These are phyloP conservation scores for Tetanocera ferruginea DNA, from an alignment of 2,888 invertebrate genomes.

Conservation along the genomic window DNA sequence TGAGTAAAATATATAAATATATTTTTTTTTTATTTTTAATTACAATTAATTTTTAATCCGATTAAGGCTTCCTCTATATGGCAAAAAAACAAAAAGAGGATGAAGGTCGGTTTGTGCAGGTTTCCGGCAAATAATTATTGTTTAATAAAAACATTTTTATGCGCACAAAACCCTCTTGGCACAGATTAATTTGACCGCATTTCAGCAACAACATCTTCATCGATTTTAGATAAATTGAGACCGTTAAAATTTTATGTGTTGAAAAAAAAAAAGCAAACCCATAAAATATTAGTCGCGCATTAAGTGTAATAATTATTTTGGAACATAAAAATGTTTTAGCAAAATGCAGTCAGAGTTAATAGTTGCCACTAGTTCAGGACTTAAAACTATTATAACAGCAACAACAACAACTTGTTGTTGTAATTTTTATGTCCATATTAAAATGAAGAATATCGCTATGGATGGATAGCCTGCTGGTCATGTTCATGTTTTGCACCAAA, in stretches of 20 bases:
- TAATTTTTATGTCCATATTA: too few relatives aligned
- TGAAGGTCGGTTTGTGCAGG: background rate
- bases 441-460: too few relatives aligned
- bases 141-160: background rate
- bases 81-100: background rate
- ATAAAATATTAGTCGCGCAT: too few relatives aligned
- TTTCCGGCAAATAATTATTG: too few relatives aligned
- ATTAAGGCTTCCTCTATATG: conserved; percentile 8
- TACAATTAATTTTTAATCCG: conserved; percentile 31
- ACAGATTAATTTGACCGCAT: background rate
- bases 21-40: conserved; percentile 9
- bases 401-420: too few relatives aligned
- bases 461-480: too few relatives aligned
- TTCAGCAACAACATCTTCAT: background rate
- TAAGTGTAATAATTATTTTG: too few relatives aligned
- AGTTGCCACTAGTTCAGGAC: too few relatives aligned
- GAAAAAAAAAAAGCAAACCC: background rate
- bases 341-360: too few relatives aligned
- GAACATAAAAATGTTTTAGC: too few relatives aligned
- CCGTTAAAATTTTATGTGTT: background rate
- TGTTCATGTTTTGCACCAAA: too few relatives aligned
- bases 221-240: background rate
- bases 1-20: conserved; percentile 35
- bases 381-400: too few relatives aligned
- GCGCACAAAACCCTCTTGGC: background rate